A percentile compares a stretch with the other conserved stretches of the same genome.
Evolutionary conservation across 2,888 invertebrate genomes (phyloP).

Genomic region (Zele albiditarsus): DNA sequence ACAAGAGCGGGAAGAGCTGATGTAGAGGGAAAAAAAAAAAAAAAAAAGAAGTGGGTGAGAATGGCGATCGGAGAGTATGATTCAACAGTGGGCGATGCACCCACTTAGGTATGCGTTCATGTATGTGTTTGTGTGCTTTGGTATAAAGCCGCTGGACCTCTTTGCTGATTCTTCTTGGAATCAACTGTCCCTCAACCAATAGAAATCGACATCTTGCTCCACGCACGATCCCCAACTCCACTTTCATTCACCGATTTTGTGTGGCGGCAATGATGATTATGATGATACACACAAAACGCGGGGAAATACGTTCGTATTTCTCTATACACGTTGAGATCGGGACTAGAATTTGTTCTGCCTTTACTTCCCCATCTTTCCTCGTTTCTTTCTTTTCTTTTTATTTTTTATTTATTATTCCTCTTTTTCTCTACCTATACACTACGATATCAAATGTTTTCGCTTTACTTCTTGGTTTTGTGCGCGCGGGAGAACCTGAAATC

Average conservation of each 20-base stretch:
- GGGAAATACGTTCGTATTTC: background rate
- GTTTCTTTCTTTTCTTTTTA: constrained; percentile 4
- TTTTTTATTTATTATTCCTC: background rate
- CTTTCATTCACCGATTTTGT: constrained; percentile 45
- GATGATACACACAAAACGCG: background rate
- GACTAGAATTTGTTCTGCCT: constrained; percentile 5
- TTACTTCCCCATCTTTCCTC: constrained; percentile 27
- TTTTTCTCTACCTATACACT: too few species aligned
- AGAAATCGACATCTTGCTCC: constrained; percentile 26
- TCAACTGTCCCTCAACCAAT: constrained; percentile 44
- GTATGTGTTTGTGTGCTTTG: constrained; percentile 27
- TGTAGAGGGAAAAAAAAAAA: constrained; percentile 3
- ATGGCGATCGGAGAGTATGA: constrained; percentile 61
- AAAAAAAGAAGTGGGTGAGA: constrained; percentile 56
- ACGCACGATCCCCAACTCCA: constrained; percentile 23
- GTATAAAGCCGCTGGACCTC: constrained; percentile 10
- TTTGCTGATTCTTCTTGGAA: constrained; percentile 10
- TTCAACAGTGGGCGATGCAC: constrained; percentile 65
- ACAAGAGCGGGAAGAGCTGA: background rate
- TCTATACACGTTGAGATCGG: background rate
- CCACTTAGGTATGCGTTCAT: constrained; percentile 43
- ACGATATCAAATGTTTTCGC: too few species aligned
- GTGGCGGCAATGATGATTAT: constrained; percentile 13
- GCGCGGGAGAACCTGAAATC: too few species aligned
- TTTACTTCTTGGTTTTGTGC: too few species aligned